These are phyloP conservation scores for Yponomeuta sedellus DNA, from an alignment of 2,888 invertebrate species.

Conservation along the genomic window DNA sequence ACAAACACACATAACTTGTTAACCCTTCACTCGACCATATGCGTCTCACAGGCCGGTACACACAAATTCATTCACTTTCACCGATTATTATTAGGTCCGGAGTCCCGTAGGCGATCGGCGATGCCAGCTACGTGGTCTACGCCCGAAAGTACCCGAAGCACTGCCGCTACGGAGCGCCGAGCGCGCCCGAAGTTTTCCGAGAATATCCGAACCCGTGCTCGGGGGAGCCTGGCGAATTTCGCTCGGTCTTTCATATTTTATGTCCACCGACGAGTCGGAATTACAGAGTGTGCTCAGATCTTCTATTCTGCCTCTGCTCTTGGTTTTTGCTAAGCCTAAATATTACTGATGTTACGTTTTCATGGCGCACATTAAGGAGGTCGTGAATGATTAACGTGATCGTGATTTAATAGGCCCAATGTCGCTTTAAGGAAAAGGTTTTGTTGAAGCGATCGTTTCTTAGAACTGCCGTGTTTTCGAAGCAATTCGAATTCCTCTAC, in stretches of 20 bases:
- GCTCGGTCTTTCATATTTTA: constrained; percentile 75
- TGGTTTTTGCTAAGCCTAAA: constrained; percentile 10
- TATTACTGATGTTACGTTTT: constrained; percentile 8
- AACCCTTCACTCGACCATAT: constrained; percentile 23
- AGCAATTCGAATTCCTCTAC: neutral
- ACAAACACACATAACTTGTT: constrained; percentile 45
- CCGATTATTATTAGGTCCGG: constrained; percentile 38
- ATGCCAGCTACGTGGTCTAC: constrained; percentile 37
- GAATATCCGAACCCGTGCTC: constrained; percentile 31
- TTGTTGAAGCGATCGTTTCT: neutral
- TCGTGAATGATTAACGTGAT: neutral
- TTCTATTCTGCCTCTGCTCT: constrained; percentile 11
- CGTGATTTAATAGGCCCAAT: neutral
- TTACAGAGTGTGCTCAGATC: constrained; percentile 67
- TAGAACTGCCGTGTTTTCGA: neutral
- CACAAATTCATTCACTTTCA: constrained; percentile 52
- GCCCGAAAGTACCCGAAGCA: constrained; percentile 44
- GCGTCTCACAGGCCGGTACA: constrained; percentile 30
- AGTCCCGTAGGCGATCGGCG: constrained; percentile 27
- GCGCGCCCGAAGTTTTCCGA: constrained; percentile 44
- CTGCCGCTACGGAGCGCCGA: constrained; percentile 66
- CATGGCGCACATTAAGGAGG: neutral
- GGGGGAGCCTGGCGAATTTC: constrained; percentile 53
- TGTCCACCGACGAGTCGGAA: constrained; percentile 59
- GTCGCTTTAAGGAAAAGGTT: neutral